phyloP scores from a whole-genome alignment of 92 coral and sea anemone species.

The Pocillopora meandrina region DNA sequence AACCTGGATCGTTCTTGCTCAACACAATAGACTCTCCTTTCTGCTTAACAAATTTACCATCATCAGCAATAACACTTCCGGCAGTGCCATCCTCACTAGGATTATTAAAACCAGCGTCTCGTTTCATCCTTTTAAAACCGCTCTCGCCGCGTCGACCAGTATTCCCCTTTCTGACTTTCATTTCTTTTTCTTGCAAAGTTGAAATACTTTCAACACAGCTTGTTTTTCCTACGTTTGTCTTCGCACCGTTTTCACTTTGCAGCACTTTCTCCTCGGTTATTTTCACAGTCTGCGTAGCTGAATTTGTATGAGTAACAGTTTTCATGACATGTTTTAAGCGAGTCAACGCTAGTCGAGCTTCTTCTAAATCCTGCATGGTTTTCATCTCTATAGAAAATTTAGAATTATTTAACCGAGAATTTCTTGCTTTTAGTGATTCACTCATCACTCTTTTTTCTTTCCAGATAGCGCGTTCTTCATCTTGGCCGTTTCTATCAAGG shows the following conservation, averaged over 20 bases:
- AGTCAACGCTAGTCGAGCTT: slow-evolving; percentile 18
- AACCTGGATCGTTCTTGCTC: slow-evolving; percentile 24
- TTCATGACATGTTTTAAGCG: slow-evolving; percentile 15
- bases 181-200: neutral
- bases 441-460: neutral
- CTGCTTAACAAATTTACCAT: slow-evolving; percentile 11
- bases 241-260: no score
- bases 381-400: slow-evolving; percentile 13
- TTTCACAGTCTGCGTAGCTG: slow-evolving; percentile 18
- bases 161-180: neutral
- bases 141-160: slow-evolving; percentile 25
- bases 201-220: neutral
- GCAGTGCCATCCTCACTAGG: slow-evolving; percentile 7
- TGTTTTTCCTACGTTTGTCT: neutral
- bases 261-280: neutral
- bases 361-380: slow-evolving; percentile 27
- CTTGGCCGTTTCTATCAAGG: neutral
- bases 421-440: slow-evolving; percentile 4
- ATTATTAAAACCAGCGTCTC: neutral
- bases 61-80: neutral
- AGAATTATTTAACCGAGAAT: slow-evolving; percentile 3
- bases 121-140: neutral
- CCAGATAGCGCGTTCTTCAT: neutral
- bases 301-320: neutral
- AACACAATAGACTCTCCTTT: slow-evolving; percentile 33